A percentile compares a stretch with the other conserved stretches of the same genome.
Evolutionary conservation across 2,113 vertebrate genomes (phyloP).

Genomic region (Siniperca chuatsi): DNA sequence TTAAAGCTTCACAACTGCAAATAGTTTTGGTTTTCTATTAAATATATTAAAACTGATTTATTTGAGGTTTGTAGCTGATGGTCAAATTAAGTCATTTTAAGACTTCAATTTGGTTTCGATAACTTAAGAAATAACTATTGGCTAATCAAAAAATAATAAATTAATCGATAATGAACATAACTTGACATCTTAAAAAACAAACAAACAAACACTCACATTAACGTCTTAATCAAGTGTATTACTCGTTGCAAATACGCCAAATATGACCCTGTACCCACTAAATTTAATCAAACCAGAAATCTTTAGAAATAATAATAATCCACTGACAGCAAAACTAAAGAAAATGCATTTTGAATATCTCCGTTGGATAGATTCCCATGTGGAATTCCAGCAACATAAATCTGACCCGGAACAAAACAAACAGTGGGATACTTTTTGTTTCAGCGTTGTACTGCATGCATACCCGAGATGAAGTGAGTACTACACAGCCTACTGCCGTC

Average conservation of each 20-base stretch:
- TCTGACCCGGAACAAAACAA: neutral
- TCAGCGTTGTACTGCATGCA: neutral
- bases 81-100: neutral
- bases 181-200: no score
- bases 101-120: neutral
- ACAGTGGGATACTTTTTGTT: neutral
- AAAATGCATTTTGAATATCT: neutral
- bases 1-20: no score
- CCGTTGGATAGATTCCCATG: neutral
- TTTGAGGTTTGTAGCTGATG: neutral
- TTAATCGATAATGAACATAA: neutral
- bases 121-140: neutral
- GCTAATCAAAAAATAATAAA: neutral
- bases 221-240: neutral
- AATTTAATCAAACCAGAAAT: neutral
- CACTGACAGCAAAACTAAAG: neutral
- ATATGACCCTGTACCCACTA: neutral
- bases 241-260: neutral
- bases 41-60: neutral
- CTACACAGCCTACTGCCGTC: constrained; percentile 85
- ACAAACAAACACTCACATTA: no score
- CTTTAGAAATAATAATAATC: neutral
- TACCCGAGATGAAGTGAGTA: constrained; percentile 85
- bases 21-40: neutral
- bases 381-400: neutral